Evolutionary conservation across 2,113 vertebrate species (phyloP).

Genomic region (Merops nubicus): DNA sequence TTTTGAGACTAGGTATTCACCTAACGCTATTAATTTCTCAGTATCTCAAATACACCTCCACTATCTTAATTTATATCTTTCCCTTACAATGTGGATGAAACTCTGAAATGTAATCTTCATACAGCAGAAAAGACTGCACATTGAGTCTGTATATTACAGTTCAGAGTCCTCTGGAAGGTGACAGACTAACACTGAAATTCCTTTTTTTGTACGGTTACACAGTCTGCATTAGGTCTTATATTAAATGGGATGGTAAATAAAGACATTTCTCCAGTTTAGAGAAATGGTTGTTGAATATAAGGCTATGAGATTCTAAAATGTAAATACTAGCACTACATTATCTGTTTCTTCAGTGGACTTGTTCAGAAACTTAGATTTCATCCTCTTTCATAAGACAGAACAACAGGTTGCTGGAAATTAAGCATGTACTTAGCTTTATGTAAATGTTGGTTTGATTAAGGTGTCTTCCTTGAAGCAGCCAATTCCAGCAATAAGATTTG

Average conservation of each 20-base stretch:
- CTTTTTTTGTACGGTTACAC: rapidly evolving
- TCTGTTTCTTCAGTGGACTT: neutral
- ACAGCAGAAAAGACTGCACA: neutral
- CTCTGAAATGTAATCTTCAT: neutral
- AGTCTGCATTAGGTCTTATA: neutral
- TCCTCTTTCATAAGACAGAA: neutral
- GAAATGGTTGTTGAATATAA: neutral
- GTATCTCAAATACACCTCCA: neutral
- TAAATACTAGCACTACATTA: neutral
- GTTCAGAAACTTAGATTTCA: neutral
- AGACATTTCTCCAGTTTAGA: neutral
- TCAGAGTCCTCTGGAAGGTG: neutral
- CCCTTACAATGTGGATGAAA: rapidly evolving
- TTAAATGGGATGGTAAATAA: neutral
- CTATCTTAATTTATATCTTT: neutral
- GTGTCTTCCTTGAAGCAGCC: neutral
- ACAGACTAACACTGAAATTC: neutral
- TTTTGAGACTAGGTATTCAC: neutral
- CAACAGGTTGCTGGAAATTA: neutral
- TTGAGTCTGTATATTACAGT: neutral
- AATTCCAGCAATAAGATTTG: neutral
- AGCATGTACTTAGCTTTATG: neutral
- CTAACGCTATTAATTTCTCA: too few relatives aligned
- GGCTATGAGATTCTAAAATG: neutral
- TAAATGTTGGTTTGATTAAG: neutral